phyloP scores from a whole-genome alignment of 2,888 invertebrate genomes.

The Scaptomyza polygonia region DNA sequence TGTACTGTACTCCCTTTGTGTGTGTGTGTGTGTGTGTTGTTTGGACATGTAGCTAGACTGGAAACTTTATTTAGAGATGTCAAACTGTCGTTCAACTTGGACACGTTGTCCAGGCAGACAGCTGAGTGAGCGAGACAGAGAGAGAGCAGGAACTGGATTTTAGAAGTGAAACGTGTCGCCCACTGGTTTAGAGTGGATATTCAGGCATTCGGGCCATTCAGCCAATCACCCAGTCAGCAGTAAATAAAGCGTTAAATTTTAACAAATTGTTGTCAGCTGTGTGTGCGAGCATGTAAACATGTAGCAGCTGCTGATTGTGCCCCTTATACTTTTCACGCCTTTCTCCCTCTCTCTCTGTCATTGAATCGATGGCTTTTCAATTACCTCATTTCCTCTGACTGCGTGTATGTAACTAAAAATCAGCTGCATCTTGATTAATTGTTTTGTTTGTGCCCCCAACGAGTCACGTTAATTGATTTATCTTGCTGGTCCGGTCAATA shows the following conservation, averaged over 20 bases:
- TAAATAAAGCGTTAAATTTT: slow-evolving; percentile 79
- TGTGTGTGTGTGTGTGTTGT: slow-evolving; percentile 22
- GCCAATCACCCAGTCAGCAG: slow-evolving; percentile 55
- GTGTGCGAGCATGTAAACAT: slow-evolving; percentile 66
- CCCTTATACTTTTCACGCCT: not conserved
- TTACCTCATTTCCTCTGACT: slow-evolving; percentile 59
- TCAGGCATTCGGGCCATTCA: not conserved
- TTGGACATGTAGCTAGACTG: slow-evolving; percentile 63
- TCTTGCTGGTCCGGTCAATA: slow-evolving; percentile 52
- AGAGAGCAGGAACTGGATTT: slow-evolving; percentile 1
- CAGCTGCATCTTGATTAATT: slow-evolving; percentile 71
- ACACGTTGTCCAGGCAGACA: slow-evolving; percentile 37
- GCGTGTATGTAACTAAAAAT: slow-evolving; percentile 55
- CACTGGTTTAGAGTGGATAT: not conserved
- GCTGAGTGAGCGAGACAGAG: slow-evolving; percentile 2
- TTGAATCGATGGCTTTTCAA: slow-evolving; percentile 69
- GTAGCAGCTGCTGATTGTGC: slow-evolving; percentile 29
- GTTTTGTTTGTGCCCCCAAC: slow-evolving; percentile 60
- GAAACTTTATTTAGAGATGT: slow-evolving; percentile 77
- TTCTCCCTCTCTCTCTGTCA: slow-evolving; percentile 25
- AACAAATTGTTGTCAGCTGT: slow-evolving; percentile 73
- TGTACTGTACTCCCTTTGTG: not conserved
- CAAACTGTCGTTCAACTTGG: slow-evolving; percentile 72
- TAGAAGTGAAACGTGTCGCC: slow-evolving; percentile 5
- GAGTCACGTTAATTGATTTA: slow-evolving; percentile 72